Base-by-base conservation (phyloP, 2,888 invertebrate genomes). In the Bugulina stolonifera region DNA sequence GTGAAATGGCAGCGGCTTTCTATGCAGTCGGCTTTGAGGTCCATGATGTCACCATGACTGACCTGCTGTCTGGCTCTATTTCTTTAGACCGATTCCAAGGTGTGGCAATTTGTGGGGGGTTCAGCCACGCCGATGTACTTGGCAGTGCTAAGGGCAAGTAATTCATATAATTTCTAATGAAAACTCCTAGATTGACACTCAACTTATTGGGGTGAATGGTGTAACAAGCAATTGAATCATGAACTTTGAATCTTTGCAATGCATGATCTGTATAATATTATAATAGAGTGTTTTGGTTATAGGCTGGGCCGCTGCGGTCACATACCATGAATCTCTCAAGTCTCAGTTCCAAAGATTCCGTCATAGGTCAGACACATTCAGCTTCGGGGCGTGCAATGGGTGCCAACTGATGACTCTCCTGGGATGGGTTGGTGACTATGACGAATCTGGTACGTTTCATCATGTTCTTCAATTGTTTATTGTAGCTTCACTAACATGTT, bases 311-410 rank as follows among this genome's bases (percentile, higher is more conserved):
- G 95, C 93, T 0, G 91, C 93, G 76, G 90, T 96, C 58, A 85
- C 91, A 54, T 94, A 93, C 83, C 91, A 93, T 78, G 88, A 89
- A 14, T 86, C 87, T 1, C 83, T 97, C n/a, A 87, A 88, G 75
- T 86, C 88, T 0, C 93, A 95, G 82, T 91, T 99, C 77, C 86
- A 89, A 29, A 86, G 88, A 72, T 99, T 98, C 85, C 88, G 88
- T 77, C 78, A 85, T 22, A 85, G 86, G 18, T 27, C 75, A 0
- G 91, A 97, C 81, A 94, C 94, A 0, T 98, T 99, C 84, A 95
- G 95, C 71, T 87, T 98, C 76, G 98, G 98, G 35, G 92, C 97
- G n/a, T 99, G 98, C 82, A 99, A 99, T 83, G 98, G 98, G 0
- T 98, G 98, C 81, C 98, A 99, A 82, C 86, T 99, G 76, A 93